Conservation (phyloP, 2,113 vertebrate species). For the Prinia subflava region DNA sequence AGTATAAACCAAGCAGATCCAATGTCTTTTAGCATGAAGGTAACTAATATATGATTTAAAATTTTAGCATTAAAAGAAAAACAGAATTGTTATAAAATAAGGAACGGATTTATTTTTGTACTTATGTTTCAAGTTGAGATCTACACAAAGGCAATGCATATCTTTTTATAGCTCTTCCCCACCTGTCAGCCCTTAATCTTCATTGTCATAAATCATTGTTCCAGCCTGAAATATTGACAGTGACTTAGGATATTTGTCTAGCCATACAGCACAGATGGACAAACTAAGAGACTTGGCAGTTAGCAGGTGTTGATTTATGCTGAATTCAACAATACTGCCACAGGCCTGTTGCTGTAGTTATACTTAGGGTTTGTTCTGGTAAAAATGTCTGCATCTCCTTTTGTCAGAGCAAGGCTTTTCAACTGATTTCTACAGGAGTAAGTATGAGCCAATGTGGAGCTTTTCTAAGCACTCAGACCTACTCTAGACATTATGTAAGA, state of each 20-base stretch:
- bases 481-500: neutral
- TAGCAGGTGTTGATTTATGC: neutral
- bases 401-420: neutral
- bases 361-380: neutral
- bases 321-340: neutral
- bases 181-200: accelerated
- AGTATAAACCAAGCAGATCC: neutral
- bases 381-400: neutral
- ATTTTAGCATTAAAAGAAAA: neutral
- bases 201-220: neutral
- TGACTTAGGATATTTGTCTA: neutral
- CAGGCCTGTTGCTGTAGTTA: neutral
- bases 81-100: neutral
- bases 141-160: neutral
- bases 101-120: neutral
- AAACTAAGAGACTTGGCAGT: neutral
- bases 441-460: neutral
- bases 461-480: neutral
- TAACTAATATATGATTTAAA: neutral
- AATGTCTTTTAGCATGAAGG: neutral
- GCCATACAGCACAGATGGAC: neutral
- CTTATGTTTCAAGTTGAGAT: neutral
- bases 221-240: neutral
- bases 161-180: neutral
- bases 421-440: neutral